A percentile compares a stretch with the other conserved stretches of the same genome.
Conservation (phyloP, 2,888 invertebrate genomes). For the Lumbricus terrestris region DNA sequence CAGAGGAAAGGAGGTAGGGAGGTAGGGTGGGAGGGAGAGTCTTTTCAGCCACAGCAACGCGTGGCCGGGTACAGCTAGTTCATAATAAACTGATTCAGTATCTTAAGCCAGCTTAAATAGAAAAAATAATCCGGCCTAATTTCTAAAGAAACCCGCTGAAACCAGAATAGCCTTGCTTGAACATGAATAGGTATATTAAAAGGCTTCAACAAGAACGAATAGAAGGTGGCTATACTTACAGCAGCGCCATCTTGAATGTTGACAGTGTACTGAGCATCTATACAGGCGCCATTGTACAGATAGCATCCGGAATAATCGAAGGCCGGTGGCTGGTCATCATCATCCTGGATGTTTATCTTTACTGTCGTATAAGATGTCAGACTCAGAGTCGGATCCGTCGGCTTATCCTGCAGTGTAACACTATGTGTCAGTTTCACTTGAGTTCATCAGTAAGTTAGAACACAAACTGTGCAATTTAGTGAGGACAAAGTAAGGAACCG, state of each 20-base stretch:
- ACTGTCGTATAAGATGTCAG: slow-evolving; percentile 67
- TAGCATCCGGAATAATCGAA: slow-evolving; percentile 86
- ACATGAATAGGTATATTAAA: background rate
- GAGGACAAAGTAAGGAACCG: too few relatives aligned
- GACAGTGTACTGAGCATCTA: slow-evolving; percentile 81
- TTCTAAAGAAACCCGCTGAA: background rate
- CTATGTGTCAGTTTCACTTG: background rate
- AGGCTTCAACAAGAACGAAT: too few relatives aligned
- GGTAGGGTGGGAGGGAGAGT: too few relatives aligned
- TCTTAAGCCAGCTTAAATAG: background rate
- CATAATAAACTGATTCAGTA: background rate
- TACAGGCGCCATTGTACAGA: slow-evolving; percentile 77
- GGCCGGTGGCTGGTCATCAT: slow-evolving; percentile 86
- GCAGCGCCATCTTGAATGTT: slow-evolving; percentile 63
- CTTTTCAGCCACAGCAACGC: too few relatives aligned
- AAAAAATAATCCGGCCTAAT: background rate
- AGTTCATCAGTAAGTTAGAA: background rate
- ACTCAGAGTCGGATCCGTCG: slow-evolving; percentile 14
- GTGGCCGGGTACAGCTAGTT: too few relatives aligned
- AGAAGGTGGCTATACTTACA: too few relatives aligned
- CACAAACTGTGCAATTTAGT: background rate
- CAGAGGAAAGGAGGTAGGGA: too few relatives aligned
- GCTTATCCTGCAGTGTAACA: slow-evolving; percentile 15
- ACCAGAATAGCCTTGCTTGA: background rate
- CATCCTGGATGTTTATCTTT: slow-evolving; percentile 80